Base-by-base conservation (phyloP, 2,797 vertebrate species). In the Danionella dracula region DNA sequence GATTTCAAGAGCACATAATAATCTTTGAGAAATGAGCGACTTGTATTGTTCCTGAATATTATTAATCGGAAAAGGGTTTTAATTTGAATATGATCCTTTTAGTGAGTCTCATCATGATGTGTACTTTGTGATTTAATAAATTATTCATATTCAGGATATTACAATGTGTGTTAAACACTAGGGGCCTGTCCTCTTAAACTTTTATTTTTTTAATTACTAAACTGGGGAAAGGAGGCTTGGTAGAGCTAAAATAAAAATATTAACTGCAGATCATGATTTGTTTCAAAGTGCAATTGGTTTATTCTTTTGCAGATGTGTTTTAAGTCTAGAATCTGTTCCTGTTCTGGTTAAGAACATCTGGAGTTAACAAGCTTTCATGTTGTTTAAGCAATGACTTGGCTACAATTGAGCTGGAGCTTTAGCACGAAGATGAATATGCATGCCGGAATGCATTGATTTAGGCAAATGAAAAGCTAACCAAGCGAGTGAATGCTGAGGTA, bases 111-210 rank as follows among this genome's bases (percentile, higher is more conserved):
- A 78, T 81, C 71, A 72, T 81, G 78, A 72, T 73, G 64, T 87
- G 81, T 87, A 84, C 79, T 85, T 83, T 89, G 81, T 87, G 79
- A 87, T 86, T 84, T 81, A 88, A 89, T 89, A 90, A 91, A 88
- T 89, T 89, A 89, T 89, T 90, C 79, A 83, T 88, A 83, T 85
- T 71, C 77, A 66, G 32, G 80, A 81, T 80, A 80, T 85, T 70
- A 71, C 80, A 66, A 68, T 61, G 71, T 84, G 74, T 79, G 51
- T 56, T 20, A 56, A 66, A 66, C 71, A 78, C 63, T 71, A 38
- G 74, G 50, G 50, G 71, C 51, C 54, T 41, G 63, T 58, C 8
- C 66, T 68, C 55, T 66, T 48, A 66, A 70, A 65, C 66, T 17
- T 68, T 71, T 77, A 60, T 60, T 72, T 82, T 83, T 74, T 72